These are phyloP conservation scores for Guaruba guarouba DNA, from an alignment of 2,113 vertebrate genomes.

Conservation along the genomic window DNA sequence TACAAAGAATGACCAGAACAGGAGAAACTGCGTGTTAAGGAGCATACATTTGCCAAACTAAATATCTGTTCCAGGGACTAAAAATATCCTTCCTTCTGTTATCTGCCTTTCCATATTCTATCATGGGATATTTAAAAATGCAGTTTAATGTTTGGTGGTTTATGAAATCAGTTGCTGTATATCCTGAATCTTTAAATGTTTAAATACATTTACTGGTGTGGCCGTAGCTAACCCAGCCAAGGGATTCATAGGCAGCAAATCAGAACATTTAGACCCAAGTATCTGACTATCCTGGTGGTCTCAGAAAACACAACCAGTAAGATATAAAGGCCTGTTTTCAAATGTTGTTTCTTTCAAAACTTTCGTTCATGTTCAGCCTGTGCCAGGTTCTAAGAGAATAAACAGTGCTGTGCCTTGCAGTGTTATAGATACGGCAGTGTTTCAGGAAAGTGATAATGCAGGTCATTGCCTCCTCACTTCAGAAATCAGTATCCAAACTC, in stretches of 20 bases:
- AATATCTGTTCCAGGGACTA: not conserved
- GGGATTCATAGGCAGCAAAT: not conserved
- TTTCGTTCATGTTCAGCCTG: not conserved
- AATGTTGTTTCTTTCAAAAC: not conserved
- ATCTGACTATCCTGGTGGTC: fast-evolving
- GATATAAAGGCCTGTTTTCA: not conserved
- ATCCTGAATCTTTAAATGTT: not conserved
- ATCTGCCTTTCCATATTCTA: not conserved
- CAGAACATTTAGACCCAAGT: not conserved
- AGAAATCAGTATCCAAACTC: not conserved
- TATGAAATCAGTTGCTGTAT: not conserved
- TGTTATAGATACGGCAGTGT: not conserved
- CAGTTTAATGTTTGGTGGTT: not conserved
- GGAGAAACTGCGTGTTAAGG: not conserved
- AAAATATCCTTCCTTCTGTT: not conserved
- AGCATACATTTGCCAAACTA: not conserved
- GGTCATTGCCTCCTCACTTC: not conserved
- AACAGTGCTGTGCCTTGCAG: not conserved
- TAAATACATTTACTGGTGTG: not conserved
- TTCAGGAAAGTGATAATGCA: not conserved
- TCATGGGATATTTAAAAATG: fast-evolving
- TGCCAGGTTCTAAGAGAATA: not conserved
- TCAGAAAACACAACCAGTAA: not conserved
- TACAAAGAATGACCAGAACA: not conserved
- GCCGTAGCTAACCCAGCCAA: not conserved